phyloP scores from a whole-genome alignment of 2,113 vertebrate genomes.

The Eulemur rufifrons region DNA sequence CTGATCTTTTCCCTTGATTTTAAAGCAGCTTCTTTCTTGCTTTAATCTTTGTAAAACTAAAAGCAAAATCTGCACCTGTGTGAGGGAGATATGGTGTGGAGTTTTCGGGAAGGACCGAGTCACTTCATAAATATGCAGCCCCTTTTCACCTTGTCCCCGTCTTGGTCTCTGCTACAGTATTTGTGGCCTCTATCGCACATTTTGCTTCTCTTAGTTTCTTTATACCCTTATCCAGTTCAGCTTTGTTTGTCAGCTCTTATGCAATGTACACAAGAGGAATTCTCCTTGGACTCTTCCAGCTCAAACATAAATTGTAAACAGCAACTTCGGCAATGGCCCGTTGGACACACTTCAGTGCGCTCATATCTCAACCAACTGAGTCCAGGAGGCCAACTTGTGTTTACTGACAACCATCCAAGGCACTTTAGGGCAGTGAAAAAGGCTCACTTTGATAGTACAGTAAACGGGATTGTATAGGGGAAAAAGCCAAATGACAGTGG shows the following conservation, averaged over 20 bases:
- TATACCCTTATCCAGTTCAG: not conserved
- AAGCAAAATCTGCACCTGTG: slow-evolving; percentile 40
- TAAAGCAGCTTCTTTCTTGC: not conserved
- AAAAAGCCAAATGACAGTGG: not conserved
- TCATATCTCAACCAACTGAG: not conserved
- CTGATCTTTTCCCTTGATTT: not conserved
- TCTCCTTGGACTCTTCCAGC: not conserved
- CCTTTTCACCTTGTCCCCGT: not conserved
- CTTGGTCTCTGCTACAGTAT: not conserved
- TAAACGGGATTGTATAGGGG: not conserved
- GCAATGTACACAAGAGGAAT: not conserved
- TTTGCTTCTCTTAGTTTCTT: slow-evolving; percentile 19
- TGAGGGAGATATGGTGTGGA: not conserved
- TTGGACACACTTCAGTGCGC: not conserved
- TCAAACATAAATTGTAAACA: slow-evolving; percentile 1
- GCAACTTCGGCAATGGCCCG: not conserved
- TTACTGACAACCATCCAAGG: not conserved
- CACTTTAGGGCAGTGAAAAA: not conserved
- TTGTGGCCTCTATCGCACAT: not conserved
- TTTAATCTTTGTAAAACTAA: slow-evolving; percentile 43
- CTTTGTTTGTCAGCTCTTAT: not conserved
- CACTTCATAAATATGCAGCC: not conserved
- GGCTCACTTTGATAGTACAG: not conserved
- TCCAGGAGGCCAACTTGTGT: not conserved
- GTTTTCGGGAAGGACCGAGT: not conserved